These are phyloP conservation scores for Labeo catla DNA, from an alignment of 2,113 vertebrate genomes.

Conservation along the genomic window DNA sequence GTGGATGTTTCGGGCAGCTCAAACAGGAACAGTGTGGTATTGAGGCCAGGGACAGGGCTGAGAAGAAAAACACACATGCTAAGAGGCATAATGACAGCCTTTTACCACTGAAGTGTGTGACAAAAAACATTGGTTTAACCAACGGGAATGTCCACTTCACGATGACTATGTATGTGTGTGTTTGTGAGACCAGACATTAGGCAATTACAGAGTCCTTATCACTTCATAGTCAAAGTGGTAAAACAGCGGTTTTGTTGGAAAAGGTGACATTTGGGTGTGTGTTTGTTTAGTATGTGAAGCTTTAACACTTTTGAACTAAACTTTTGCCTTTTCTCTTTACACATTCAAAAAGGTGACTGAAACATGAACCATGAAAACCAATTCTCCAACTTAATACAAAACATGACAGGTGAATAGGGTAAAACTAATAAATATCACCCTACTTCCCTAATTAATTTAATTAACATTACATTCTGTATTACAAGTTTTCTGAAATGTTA, in stretches of 20 bases:
- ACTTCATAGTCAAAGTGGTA: background rate
- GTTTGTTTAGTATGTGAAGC: too few relatives aligned
- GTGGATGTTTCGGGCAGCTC: background rate
- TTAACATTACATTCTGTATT: background rate
- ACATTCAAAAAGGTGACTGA: background rate
- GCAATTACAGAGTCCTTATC: background rate
- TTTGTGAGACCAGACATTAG: background rate
- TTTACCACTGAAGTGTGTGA: constrained; percentile 9
- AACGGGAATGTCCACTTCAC: constrained; percentile 9
- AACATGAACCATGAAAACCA: constrained; percentile 17
- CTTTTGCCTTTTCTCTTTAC: background rate
- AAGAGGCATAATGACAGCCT: constrained; percentile 33
- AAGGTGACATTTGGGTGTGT: background rate
- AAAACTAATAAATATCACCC: background rate
- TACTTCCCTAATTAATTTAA: background rate
- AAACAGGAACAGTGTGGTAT: constrained; percentile 35
- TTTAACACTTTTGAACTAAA: too few relatives aligned
- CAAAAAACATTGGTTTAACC: constrained; percentile 40
- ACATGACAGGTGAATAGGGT: background rate
- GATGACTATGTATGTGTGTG: constrained; percentile 13
- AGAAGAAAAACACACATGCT: constrained; percentile 31
- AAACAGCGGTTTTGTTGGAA: background rate
- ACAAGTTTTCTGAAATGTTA: background rate
- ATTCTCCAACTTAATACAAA: background rate
- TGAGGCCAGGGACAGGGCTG: background rate